Evolutionary conservation across 2,888 invertebrate species (phyloP).

Genomic region (Troides helena): DNA sequence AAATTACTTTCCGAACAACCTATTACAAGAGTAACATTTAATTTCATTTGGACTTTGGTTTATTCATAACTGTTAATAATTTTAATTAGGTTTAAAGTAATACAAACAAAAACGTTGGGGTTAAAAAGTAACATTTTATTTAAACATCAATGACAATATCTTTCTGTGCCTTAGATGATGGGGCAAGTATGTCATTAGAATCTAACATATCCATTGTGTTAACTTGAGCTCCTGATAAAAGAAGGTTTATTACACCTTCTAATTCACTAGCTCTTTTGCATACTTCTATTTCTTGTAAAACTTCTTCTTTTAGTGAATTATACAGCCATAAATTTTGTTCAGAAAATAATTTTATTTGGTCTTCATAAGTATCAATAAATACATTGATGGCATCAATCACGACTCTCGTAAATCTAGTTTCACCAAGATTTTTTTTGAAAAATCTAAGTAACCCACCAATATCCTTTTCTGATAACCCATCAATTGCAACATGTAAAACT

Average conservation of each 20-base stretch:
- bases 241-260: slow-evolving; percentile 85
- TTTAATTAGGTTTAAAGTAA: too few relatives aligned
- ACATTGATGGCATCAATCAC: slow-evolving; percentile 87
- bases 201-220: slow-evolving; percentile 61
- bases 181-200: slow-evolving; percentile 53
- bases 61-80: too few relatives aligned
- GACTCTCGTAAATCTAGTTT: slow-evolving; percentile 86
- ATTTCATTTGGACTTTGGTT: too few relatives aligned
- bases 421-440: slow-evolving; percentile 86
- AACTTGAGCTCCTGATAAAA: slow-evolving; percentile 82
- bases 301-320: slow-evolving; percentile 78
- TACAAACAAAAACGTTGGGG: not conserved
- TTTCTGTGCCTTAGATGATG: slow-evolving; percentile 73
- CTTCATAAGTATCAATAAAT: slow-evolving; percentile 88
- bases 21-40: too few relatives aligned
- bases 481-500: slow-evolving; percentile 87
- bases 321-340: slow-evolving; percentile 82
- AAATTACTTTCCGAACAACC: too few relatives aligned
- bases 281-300: slow-evolving; percentile 85
- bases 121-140: slow-evolving; percentile 34
- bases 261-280: slow-evolving; percentile 82
- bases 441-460: slow-evolving; percentile 86
- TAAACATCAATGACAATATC: slow-evolving; percentile 80
- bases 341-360: slow-evolving; percentile 81
- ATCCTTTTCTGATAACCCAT: slow-evolving; percentile 84